phyloP scores from a whole-genome alignment of 2,888 invertebrate species.

The Thymelicus lineola region DNA sequence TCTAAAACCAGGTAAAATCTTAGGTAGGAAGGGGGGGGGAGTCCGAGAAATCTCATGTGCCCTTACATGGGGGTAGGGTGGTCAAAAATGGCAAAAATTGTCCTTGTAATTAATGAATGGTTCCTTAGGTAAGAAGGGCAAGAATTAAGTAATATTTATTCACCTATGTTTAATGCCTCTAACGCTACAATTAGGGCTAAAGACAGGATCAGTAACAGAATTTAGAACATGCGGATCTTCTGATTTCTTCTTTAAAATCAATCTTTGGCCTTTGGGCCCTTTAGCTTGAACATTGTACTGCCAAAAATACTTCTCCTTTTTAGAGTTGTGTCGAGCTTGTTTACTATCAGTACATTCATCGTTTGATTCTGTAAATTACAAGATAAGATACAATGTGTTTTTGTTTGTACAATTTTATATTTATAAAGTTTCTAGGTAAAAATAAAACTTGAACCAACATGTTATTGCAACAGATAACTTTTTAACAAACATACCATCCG shows the following conservation, averaged over 20 bases:
- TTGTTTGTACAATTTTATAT: too few relatives aligned
- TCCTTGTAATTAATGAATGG: too few relatives aligned
- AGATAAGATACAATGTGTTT: background rate
- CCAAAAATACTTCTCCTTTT: constrained; percentile 97
- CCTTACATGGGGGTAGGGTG: too few relatives aligned
- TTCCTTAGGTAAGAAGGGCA: background rate
- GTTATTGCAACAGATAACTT: background rate
- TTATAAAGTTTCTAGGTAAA: too few relatives aligned
- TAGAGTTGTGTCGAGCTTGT: constrained; percentile 75
- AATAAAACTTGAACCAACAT: too few relatives aligned
- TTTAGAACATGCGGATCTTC: constrained; percentile 97
- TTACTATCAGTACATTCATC: constrained; percentile 85
- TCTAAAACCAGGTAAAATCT: too few relatives aligned
- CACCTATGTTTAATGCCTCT: constrained; percentile 95
- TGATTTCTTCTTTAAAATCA: constrained; percentile 92
- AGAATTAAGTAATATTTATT: constrained; percentile 37
- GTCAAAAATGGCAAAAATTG: too few relatives aligned
- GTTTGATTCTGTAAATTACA: constrained; percentile 84
- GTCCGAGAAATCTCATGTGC: too few relatives aligned
- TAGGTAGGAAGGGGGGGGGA: too few relatives aligned
- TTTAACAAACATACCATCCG: constrained; percentile 85
- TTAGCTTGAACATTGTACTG: constrained; percentile 99
- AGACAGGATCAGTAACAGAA: constrained; percentile 97
- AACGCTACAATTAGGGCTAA: constrained; percentile 95
- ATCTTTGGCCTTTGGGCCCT: constrained; percentile 97